These are phyloP conservation scores for Melanerpes formicivorus DNA, from an alignment of 2,113 vertebrate genomes.

Conservation along the genomic window DNA sequence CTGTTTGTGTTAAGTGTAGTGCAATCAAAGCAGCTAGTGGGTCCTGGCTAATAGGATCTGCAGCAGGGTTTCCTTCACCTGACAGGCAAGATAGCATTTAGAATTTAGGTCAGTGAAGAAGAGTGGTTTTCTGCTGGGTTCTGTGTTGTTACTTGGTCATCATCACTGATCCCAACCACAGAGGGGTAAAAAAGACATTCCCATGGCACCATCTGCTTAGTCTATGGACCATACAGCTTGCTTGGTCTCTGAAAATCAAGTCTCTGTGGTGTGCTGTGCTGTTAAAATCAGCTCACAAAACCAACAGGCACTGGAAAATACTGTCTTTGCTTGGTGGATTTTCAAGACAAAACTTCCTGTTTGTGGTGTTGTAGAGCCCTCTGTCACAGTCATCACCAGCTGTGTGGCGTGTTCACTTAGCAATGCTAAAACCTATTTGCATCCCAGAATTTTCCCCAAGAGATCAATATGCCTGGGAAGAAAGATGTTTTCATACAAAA, in stretches of 20 bases:
- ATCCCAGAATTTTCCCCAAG: background rate
- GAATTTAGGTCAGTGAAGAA: background rate
- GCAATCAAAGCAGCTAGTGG: background rate
- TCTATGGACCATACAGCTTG: background rate
- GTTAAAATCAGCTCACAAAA: background rate
- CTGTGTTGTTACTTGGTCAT: background rate
- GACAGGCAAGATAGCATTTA: background rate
- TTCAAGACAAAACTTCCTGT: background rate
- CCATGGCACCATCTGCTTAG: background rate
- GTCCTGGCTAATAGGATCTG: background rate
- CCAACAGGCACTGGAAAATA: background rate
- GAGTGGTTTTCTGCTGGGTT: background rate
- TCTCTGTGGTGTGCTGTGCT: background rate
- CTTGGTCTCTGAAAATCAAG: background rate
- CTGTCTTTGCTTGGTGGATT: background rate
- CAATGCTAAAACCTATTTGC: background rate
- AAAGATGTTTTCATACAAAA: background rate
- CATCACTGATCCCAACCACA: background rate
- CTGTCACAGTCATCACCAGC: background rate
- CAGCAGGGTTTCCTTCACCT: background rate
- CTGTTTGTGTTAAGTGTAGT: background rate
- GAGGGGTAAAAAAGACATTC: fast-evolving
- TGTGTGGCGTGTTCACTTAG: background rate
- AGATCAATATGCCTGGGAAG: background rate
- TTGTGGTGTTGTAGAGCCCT: background rate